Percentiles rank a stretch among this genome's conserved stretches.
phyloP scores from a whole-genome alignment of 2,888 invertebrate genomes.

The Sipha maydis region DNA sequence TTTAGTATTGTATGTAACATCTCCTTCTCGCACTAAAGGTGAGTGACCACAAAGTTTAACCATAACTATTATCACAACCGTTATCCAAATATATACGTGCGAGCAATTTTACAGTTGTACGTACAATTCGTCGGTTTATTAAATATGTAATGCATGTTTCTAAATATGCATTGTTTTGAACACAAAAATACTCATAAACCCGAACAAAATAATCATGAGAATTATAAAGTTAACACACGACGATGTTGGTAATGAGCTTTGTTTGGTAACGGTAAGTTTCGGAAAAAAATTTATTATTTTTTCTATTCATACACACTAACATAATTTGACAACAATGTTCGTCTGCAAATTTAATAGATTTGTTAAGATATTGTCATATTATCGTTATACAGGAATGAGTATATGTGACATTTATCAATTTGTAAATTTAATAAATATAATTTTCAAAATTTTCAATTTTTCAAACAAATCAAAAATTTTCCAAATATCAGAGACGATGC shows the following conservation, averaged over 20 bases:
- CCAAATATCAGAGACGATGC: too few species aligned
- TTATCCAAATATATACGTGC: constrained; percentile 47
- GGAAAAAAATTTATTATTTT: constrained; percentile 12
- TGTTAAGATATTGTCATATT: neutral
- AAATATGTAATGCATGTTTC: constrained; percentile 8
- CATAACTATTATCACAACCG: constrained; percentile 58
- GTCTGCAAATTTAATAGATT: neutral
- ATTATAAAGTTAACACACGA: constrained; percentile 29
- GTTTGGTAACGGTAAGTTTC: constrained; percentile 23
- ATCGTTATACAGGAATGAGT: neutral
- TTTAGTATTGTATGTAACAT: constrained; percentile 16
- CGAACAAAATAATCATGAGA: constrained; percentile 33
- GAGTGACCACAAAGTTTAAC: constrained; percentile 61
- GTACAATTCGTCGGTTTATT: constrained; percentile 10
- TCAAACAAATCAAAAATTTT: neutral
- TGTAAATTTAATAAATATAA: neutral
- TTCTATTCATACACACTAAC: neutral
- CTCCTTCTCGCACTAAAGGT: constrained; percentile 47
- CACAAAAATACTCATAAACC: constrained; percentile 1
- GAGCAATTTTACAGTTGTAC: constrained; percentile 14
- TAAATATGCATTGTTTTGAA: constrained; percentile 28
- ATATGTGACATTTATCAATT: neutral
- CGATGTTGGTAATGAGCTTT: constrained; percentile 20
- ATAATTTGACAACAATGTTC: neutral
- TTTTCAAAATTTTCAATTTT: neutral